These are phyloP conservation scores for Cettia cetti DNA, from an alignment of 2,113 vertebrate genomes.

Conservation along the genomic window DNA sequence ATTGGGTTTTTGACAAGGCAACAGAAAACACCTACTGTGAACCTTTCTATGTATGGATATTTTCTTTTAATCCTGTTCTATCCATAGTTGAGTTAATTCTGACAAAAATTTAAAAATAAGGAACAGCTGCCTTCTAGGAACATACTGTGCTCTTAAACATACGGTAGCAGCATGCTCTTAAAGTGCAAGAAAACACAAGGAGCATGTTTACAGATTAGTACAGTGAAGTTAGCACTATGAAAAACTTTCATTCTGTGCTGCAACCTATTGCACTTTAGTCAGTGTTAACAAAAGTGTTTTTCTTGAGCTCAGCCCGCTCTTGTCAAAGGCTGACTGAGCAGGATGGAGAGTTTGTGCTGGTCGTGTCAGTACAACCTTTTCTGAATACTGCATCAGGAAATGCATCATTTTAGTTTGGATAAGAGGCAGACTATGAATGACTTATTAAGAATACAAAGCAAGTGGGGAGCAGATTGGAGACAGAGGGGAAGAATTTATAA, in stretches of 20 bases:
- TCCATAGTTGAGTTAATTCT: background rate
- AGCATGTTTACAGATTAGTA: background rate
- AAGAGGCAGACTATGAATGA: background rate
- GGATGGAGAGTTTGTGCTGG: background rate
- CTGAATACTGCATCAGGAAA: background rate
- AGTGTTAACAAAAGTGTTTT: background rate
- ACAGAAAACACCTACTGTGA: background rate
- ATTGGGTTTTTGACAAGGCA: background rate
- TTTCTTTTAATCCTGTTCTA: background rate
- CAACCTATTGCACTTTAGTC: background rate
- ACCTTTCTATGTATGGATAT: background rate
- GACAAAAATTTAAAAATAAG: background rate
- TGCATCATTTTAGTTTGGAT: background rate
- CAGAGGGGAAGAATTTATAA: background rate
- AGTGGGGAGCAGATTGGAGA: background rate
- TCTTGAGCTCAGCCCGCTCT: background rate
- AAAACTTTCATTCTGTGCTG: background rate
- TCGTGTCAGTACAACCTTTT: background rate
- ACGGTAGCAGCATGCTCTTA: background rate
- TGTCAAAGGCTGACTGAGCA: background rate
- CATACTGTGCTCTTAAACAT: conserved; percentile 14
- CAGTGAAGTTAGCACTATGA: background rate
- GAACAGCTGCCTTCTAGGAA: conserved; percentile 21
- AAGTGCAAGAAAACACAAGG: background rate
- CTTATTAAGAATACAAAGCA: background rate